These are phyloP conservation scores for Pipistrellus kuhlii DNA, from an alignment of 2,797 vertebrate genomes.

Conservation along the genomic window DNA sequence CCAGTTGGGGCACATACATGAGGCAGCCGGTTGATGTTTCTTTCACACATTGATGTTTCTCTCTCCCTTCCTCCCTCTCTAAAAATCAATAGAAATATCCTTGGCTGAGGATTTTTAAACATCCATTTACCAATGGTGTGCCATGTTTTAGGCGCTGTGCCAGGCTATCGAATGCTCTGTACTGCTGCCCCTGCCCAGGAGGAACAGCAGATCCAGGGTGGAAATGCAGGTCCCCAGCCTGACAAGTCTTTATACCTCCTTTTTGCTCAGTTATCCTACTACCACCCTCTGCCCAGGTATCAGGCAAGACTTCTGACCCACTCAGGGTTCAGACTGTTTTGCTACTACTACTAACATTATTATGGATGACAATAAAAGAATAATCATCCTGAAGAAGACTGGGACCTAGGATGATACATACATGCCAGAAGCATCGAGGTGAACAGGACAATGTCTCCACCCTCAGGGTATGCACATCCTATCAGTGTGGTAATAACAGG, in stretches of 20 bases:
- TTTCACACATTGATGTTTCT: background rate
- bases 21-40: background rate
- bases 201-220: background rate
- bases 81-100: background rate
- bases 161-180: background rate
- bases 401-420: background rate
- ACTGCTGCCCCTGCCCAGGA: background rate
- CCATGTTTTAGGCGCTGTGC: background rate
- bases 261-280: background rate
- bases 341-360: background rate
- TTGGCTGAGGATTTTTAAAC: background rate
- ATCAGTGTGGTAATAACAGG: background rate
- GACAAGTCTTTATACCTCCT: too few relatives aligned
- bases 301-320: background rate
- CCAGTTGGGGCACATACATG: background rate
- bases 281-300: background rate
- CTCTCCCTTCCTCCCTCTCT: background rate
- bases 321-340: background rate
- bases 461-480: accelerated
- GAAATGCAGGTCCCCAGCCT: background rate
- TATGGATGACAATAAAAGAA: background rate
- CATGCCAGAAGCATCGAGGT: accelerated
- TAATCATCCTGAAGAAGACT: background rate
- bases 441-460: background rate
- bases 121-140: background rate